phyloP scores from a whole-genome alignment of 2,113 vertebrate species.

The Corvus moneduloides region DNA sequence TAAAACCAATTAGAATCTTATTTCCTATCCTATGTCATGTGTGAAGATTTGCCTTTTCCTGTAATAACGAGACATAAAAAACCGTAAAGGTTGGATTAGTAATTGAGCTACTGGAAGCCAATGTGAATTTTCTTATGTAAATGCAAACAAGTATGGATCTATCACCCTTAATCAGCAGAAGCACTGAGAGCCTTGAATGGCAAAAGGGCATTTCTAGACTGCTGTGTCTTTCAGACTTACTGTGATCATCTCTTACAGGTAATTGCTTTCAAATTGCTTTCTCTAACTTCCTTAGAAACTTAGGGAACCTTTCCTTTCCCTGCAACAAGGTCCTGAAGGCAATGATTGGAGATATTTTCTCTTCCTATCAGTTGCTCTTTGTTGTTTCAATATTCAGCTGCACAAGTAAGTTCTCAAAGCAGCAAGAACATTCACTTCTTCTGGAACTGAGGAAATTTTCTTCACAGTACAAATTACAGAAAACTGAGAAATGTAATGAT shows the following conservation, averaged over 20 bases:
- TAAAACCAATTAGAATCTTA: not conserved
- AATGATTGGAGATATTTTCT: not conserved
- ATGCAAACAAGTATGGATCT: not conserved
- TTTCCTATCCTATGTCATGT: not conserved
- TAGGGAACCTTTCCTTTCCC: not conserved
- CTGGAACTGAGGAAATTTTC: not conserved
- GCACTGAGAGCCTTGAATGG: not conserved
- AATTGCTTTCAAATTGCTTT: not conserved
- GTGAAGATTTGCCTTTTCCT: not conserved
- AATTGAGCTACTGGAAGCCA: not conserved
- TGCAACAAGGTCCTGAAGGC: not conserved
- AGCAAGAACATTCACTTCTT: not conserved
- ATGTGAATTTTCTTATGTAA: not conserved
- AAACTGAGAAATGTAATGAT: not conserved
- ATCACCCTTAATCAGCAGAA: not conserved
- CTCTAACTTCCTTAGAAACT: not conserved
- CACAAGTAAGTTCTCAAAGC: not conserved
- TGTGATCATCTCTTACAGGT: not conserved
- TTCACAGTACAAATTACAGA: not conserved
- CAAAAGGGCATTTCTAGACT: not conserved
- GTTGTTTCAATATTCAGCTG: not conserved
- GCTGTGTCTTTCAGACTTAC: not conserved
- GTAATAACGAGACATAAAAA: not conserved
- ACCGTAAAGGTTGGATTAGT: not conserved
- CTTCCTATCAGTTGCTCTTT: not conserved